A percentile compares a stretch with the other conserved stretches of the same genome.
phyloP scores from a whole-genome alignment of 2,797 vertebrate genomes.

The Dicrostonyx torquatus region DNA sequence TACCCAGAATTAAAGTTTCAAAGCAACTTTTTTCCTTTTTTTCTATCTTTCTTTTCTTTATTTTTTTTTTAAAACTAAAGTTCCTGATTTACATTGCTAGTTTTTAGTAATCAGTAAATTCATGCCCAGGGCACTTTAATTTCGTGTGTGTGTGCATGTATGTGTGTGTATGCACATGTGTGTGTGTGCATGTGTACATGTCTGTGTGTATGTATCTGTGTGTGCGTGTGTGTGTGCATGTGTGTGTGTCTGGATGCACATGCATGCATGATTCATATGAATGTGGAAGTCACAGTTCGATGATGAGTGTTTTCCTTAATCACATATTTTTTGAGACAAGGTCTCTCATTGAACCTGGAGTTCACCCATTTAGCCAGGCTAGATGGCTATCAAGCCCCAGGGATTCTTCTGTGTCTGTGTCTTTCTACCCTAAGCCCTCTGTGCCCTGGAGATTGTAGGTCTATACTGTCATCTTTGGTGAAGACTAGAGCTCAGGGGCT shows the following conservation, averaged over 20 bases:
- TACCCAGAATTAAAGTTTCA: neutral
- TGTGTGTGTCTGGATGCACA: neutral
- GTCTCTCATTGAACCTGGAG: neutral
- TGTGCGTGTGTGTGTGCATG: rapidly evolving
- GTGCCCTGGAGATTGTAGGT: neutral
- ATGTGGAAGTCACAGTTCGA: neutral
- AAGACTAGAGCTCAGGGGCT: neutral
- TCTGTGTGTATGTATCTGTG: rapidly evolving
- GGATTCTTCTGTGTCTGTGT: neutral
- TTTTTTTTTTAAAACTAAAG: neutral
- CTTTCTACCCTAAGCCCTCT: neutral
- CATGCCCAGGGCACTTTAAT: conserved; percentile 20
- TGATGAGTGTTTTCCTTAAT: neutral
- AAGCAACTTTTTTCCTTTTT: neutral
- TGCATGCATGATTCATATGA: neutral
- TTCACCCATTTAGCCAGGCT: neutral
- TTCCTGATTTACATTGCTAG: neutral
- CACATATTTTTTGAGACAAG: neutral
- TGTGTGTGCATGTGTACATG: neutral
- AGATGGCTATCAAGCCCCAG: neutral
- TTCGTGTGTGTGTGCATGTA: neutral
- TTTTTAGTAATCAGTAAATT: neutral
- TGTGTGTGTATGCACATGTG: rapidly evolving
- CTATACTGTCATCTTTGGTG: neutral
- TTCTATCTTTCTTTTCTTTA: neutral